Evolutionary conservation across 2,797 vertebrate species (phyloP), one percentile per base, ranked within the genome.

Genomic region (Spinibarbus caldwelli): DNA sequence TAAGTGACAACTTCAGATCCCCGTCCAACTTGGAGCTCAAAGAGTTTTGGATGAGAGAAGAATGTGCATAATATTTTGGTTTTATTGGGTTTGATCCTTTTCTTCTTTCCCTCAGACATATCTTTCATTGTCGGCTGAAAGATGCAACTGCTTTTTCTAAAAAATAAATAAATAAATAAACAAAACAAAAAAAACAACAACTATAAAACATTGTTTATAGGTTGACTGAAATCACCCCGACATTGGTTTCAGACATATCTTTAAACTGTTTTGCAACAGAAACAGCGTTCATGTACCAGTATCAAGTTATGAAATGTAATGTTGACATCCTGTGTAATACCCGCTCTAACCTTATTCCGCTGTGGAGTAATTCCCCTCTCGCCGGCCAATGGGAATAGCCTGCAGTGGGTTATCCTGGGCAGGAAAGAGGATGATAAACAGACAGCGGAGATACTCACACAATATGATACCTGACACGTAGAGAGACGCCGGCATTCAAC

Each of bases 351-450:
- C 21, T 49, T 49, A 75, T 66, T 83, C 31, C 1, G 4, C 15
- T 75, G 31, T 75, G 34, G 66, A 81, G 49, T 81, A 52, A 81
- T 80, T 82, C 54, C 26, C 17, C 54, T 47, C 70, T 71, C 21
- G 17, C 47, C 17, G 80, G 38, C 57, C 23, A 82, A 17, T 57
- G 29, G 80, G 68, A 82, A 72, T 41, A 57, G 36, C 23, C 80
- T 59, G 49, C 52, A 43, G 52, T 41, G 54, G 52, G 54, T 47
- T 62, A 82, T 82, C 80, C 70, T 1, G 41, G n/a, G 54, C 52
- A 73, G 70, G 29, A 59, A 41, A 59, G 68, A 34, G 52, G 52
- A 59, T 59, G 70, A 82, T 82, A 73, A 82, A 82, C 26, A 62
- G 52, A 82, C 54, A 57, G 54, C 12, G 26, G 41, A 82, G 38